Base-by-base conservation (phyloP, 2,888 invertebrate genomes). In the Melikaiella ostensackeni region DNA sequence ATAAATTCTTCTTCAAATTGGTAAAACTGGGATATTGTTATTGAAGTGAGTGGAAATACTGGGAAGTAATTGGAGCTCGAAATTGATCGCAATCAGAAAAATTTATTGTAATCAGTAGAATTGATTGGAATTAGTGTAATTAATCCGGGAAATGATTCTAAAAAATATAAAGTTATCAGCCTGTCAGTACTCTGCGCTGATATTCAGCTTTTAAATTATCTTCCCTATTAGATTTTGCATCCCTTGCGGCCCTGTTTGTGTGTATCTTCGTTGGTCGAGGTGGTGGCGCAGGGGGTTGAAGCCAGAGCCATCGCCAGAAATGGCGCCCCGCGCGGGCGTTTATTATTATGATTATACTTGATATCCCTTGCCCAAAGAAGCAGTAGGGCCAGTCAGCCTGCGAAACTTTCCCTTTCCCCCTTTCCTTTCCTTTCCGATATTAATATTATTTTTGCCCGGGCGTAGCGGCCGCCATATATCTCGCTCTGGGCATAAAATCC, bases 401-500 rank as follows among this genome's bases (percentile, higher is more conserved):
- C 89, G 87, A 90, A 90, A 90, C 90, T 90, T 90, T 90, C 89
- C 90, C 90, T 90, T 13, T n/a, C 11, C 24, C 46, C 66, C 66
- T 66, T 66, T 50, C 90, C 89, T 89, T 89, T 90, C 89, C 90
- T 89, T 90, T 90, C 90, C 90, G 90, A 90, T 90, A 90, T 90
- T 90, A 90, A 90, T 90, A 90, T 90, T 90, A 90, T 90, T 90
- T 90, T 90, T 90, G 90, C 90, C 90, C 90, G 90, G 90, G 90
- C 90, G 88, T 90, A 90, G 89, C 90, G 90, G 90, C 90, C 90
- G 90, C 90, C 90, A 90, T 90, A 90, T 90, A 90, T 90, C 89
- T 90, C 89, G 89, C 89, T 89, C 90, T 90, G 90, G 89, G 90
- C 90, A 90, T 90, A 90, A 90, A 90, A 90, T 90, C 90, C 90